Evolutionary conservation across 2,888 invertebrate species (phyloP).

Genomic region (Parnassius apollo): DNA sequence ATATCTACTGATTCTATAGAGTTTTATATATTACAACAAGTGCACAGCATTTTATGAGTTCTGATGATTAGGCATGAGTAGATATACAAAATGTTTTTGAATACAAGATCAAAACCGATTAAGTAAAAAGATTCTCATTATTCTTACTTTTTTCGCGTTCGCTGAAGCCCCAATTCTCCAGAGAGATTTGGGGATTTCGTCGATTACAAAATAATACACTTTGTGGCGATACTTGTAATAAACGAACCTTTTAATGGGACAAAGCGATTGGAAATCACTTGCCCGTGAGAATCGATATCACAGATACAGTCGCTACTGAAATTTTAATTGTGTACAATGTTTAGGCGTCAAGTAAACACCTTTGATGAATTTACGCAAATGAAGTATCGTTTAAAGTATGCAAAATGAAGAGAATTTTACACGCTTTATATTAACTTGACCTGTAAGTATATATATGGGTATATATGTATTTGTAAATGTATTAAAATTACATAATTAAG

Average conservation of each 20-base stretch:
- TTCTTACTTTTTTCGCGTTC: conserved; percentile 11
- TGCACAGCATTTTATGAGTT: too few relatives aligned
- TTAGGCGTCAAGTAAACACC: conserved; percentile 26
- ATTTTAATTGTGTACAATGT: conserved; percentile 37
- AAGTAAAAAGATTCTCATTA: background rate
- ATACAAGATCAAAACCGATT: too few relatives aligned
- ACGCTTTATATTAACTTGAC: too few relatives aligned
- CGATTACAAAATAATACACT: conserved; percentile 37
- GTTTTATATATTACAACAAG: too few relatives aligned
- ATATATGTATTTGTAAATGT: too few relatives aligned
- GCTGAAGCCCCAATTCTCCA: conserved; percentile 38
- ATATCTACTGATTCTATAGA: too few relatives aligned
- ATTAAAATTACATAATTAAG: too few relatives aligned
- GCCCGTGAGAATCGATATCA: conserved; percentile 42
- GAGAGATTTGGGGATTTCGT: conserved; percentile 42
- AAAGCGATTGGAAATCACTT: conserved; percentile 46
- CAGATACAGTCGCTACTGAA: conserved; percentile 39
- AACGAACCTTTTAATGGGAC: conserved; percentile 43
- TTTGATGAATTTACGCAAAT: conserved; percentile 22
- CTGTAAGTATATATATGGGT: too few relatives aligned
- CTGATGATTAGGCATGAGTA: too few relatives aligned
- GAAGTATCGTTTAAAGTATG: background rate
- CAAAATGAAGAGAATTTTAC: too few relatives aligned
- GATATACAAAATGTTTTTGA: too few relatives aligned
- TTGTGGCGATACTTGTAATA: conserved; percentile 39